Evolutionary conservation across 2,797 vertebrate genomes (phyloP).

Genomic region (Remorina albescens): DNA sequence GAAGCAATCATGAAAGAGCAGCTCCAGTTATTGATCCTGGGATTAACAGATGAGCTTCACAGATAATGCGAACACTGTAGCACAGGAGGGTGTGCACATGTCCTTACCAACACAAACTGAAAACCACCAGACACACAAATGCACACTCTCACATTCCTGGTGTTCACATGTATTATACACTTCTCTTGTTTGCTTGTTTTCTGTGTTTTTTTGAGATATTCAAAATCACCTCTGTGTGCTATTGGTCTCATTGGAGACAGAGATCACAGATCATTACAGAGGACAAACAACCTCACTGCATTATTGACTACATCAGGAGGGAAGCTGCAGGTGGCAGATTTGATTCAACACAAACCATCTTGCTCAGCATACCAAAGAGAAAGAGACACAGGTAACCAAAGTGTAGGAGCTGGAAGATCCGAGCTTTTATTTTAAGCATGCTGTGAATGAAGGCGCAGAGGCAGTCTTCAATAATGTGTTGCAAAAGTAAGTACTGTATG

Average conservation of each 20-base stretch:
- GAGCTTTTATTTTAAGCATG: neutral
- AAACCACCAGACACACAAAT: neutral
- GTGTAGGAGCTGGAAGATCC: neutral
- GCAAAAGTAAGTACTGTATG: no score
- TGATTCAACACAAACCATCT: slow-evolving; percentile 22
- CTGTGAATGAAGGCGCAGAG: neutral
- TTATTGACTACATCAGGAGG: slow-evolving; percentile 1
- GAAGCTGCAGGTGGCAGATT: slow-evolving; percentile 27
- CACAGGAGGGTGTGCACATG: neutral
- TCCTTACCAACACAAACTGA: neutral
- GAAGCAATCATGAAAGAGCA: slow-evolving; percentile 63
- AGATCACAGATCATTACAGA: neutral
- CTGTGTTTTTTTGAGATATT: neutral
- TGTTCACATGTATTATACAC: neutral
- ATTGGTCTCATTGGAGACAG: no score
- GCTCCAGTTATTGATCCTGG: slow-evolving; percentile 66
- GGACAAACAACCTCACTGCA: slow-evolving; percentile 19
- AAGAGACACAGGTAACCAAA: neutral
- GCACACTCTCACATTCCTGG: slow-evolving; percentile 4
- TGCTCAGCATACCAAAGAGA: slow-evolving; percentile 1
- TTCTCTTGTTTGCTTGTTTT: neutral
- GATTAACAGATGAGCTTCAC: slow-evolving; percentile 56
- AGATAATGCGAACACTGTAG: slow-evolving; percentile 29
- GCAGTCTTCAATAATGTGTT: neutral
- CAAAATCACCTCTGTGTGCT: neutral